phyloP scores from a whole-genome alignment of 2,113 vertebrate species.

The Herpetotheres cachinnans region DNA sequence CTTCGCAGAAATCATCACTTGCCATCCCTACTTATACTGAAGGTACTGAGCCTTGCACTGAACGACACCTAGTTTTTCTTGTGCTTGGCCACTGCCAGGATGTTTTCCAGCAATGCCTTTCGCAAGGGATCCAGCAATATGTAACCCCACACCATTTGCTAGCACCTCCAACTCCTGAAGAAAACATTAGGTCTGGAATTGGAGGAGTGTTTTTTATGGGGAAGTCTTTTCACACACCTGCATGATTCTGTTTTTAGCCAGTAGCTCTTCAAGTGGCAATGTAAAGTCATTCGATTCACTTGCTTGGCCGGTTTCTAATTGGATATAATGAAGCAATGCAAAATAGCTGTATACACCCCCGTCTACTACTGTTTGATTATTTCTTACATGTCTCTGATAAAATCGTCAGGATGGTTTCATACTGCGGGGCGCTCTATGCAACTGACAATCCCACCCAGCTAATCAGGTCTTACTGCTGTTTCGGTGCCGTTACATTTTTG shows the following conservation, averaged over 20 bases:
- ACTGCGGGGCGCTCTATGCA: rapidly evolving
- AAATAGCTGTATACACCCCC: background rate
- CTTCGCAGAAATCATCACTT: background rate
- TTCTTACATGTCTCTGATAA: background rate
- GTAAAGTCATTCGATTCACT: background rate
- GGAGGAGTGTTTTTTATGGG: background rate
- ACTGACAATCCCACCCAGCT: background rate
- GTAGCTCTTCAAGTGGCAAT: background rate
- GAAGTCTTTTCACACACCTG: background rate
- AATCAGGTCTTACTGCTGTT: background rate
- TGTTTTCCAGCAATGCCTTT: background rate
- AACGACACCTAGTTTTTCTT: background rate
- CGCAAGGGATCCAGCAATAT: background rate
- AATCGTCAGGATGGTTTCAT: background rate
- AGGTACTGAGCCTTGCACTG: background rate
- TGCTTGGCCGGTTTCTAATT: background rate
- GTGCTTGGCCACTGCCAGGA: background rate
- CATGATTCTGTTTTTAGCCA: background rate
- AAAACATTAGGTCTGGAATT: background rate
- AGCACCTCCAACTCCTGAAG: rapidly evolving
- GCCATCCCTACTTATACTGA: background rate
- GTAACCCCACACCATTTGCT: background rate
- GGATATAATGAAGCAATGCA: background rate
- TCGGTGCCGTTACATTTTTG: rapidly evolving
- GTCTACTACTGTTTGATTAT: background rate